A percentile compares a stretch with the other conserved stretches of the same genome.
These are phyloP conservation scores for Parazoanthus swiftii DNA, from an alignment of 92 coral and sea anemone species.

Conservation along the genomic window DNA sequence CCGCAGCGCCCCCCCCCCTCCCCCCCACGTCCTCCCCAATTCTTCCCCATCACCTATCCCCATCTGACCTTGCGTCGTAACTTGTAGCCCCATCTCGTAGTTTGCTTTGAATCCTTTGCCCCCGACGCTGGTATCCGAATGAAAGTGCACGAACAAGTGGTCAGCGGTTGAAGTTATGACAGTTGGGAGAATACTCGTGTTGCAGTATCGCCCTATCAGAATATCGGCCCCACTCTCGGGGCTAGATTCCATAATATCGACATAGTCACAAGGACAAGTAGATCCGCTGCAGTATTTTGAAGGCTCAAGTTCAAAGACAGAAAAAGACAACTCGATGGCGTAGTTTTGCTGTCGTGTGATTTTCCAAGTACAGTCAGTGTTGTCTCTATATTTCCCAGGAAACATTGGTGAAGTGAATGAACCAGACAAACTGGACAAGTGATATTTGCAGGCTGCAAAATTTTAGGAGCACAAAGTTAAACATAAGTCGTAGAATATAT, in stretches of 20 bases:
- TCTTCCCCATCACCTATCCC: background rate
- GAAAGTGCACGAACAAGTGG: conserved; percentile 6
- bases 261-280: conserved; percentile 26
- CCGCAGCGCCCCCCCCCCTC: background rate
- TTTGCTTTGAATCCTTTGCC: conserved; percentile 23
- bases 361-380: conserved; percentile 28
- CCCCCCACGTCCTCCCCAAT: background rate
- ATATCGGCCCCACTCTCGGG: background rate
- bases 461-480: background rate
- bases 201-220: conserved; percentile 22
- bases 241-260: conserved; percentile 31
- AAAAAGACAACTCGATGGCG: conserved; percentile 5
- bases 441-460: conserved; percentile 21
- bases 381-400: conserved; percentile 23
- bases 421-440: background rate
- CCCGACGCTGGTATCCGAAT: conserved; percentile 18
- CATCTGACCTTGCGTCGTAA: background rate
- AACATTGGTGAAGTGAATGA: conserved; percentile 16
- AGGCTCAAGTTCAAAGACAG: conserved; percentile 22
- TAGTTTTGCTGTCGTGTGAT: conserved; percentile 10
- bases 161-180: conserved; percentile 25
- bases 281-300: conserved; percentile 21
- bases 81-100: background rate
- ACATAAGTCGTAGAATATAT: background rate
- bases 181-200: background rate